Base-by-base conservation (phyloP, 2,797 vertebrate genomes). In the Sebastes kiyomatsui region DNA sequence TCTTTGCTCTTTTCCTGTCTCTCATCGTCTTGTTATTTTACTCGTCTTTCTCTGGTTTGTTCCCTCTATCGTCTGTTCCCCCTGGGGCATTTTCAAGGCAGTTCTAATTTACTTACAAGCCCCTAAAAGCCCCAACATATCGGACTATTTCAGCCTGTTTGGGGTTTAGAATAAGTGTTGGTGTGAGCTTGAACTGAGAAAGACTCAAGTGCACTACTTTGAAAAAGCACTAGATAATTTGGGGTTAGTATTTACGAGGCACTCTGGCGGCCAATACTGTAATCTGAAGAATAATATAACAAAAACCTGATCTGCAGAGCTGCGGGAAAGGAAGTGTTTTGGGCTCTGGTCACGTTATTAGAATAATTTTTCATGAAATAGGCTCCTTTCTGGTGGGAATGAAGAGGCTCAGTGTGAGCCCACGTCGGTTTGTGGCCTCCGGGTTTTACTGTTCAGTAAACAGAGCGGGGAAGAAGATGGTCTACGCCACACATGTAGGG, bases 401-500 rank as follows among this genome's bases (percentile, higher is more conserved):
- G 69, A 22, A 64, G 81, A 89, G 84, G 70, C 81, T 87, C 65
- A 61, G 83, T 79, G 58, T 14, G 77, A 88, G 79, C 78, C 79
- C 89, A 80, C 46, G 69, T 84, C 70, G 81, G 83, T 90, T 84
- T 93, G 91, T 42, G 89, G 93, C 88, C 87, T 77, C 78, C 9
- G 72, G 82, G 72, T 93, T 95, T 93, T 86, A 89, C 89, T 87
- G 84, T 69, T 91, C 87, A 52, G 86, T 94, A 93, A 95, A 94
- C 91, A 94, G 81, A 88, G 62, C 33, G 10, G 83, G 71, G 84
- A 90, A 82, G 85, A 92, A 81, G 91, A 93, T 54, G 89, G 85
- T 89, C 80, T 46, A 80, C 60, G 78, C 90, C 93, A 89, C 92
- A 93, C 92, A 91, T 89, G 82, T 81, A 56, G 89, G 54, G 32